Percentiles rank a stretch among this genome's conserved stretches.
Conservation (phyloP, 37 sponge, comb jelly and placozoan genomes). For the Mnemiopsis leidyi region DNA sequence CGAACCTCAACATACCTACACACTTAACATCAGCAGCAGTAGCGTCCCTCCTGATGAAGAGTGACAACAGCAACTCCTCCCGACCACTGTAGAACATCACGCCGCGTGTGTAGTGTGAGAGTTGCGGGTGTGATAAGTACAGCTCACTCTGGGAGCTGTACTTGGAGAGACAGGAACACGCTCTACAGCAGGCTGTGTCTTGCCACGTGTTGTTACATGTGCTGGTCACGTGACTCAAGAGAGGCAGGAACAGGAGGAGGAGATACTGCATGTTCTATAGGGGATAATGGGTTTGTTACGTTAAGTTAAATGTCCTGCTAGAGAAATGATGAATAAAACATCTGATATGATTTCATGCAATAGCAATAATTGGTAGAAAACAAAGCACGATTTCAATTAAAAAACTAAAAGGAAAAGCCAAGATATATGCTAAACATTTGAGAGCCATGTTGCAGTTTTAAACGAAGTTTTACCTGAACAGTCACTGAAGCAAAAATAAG, state of each 20-base stretch:
- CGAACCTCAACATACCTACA: too few species aligned
- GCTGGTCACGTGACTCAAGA: neutral
- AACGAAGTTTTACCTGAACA: too few species aligned
- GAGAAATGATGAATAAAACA: too few species aligned
- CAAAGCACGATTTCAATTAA: too few species aligned
- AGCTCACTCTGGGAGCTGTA: neutral
- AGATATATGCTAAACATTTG: too few species aligned
- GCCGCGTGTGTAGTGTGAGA: neutral
- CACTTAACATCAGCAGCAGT: constrained; percentile 19
- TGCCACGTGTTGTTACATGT: neutral
- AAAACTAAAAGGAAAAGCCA: too few species aligned
- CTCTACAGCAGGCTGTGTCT: neutral
- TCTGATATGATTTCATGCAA: too few species aligned
- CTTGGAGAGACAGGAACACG: neutral
- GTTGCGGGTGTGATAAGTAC: neutral
- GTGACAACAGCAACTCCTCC: neutral
- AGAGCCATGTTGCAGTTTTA: too few species aligned
- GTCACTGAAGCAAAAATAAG: neutral
- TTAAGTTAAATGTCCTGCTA: too few species aligned
- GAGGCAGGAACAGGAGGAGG: neutral
- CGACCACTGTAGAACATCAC: neutral
- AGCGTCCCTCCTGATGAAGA: neutral
- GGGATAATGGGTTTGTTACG: too few species aligned
- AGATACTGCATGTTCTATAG: too few species aligned
- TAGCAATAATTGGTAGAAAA: too few species aligned